These are phyloP conservation scores for Synergus umbraculus DNA, from an alignment of 2,888 invertebrate genomes.

Conservation along the genomic window DNA sequence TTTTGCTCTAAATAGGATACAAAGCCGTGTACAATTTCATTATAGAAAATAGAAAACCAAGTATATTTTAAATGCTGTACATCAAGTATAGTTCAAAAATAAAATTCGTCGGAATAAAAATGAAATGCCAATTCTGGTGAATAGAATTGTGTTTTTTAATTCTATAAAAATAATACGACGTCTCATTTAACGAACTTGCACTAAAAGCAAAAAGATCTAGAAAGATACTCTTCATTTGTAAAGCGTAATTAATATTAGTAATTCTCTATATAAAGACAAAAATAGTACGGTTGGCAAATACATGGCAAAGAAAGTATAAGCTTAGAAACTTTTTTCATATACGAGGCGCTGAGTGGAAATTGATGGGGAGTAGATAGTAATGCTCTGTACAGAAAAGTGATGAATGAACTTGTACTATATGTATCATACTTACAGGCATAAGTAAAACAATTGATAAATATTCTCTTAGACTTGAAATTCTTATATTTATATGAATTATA, in stretches of 20 bases:
- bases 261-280: constrained; percentile 69
- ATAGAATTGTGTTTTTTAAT: neutral
- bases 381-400: constrained; percentile 57
- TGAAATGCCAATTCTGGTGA: neutral
- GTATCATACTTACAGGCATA: constrained; percentile 57
- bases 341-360: constrained; percentile 75
- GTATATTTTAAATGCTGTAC: neutral
- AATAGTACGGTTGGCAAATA: constrained; percentile 76
- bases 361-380: constrained; percentile 42
- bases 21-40: constrained; percentile 71
- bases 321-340: constrained; percentile 70
- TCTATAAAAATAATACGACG: neutral
- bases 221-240: constrained; percentile 70
- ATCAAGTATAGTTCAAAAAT: neutral
- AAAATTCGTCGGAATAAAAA: neutral
- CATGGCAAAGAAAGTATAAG: constrained; percentile 75
- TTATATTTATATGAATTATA: neutral
- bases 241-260: constrained; percentile 71
- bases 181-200: constrained; percentile 36
- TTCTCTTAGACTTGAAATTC: neutral
- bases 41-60: constrained; percentile 19
- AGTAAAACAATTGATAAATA: neutral
- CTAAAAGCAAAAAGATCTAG: constrained; percentile 73
- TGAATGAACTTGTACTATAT: constrained; percentile 68
- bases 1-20: constrained; percentile 77